These are phyloP conservation scores for Mycteria americana DNA, from an alignment of 2,797 vertebrate species.

Conservation along the genomic window DNA sequence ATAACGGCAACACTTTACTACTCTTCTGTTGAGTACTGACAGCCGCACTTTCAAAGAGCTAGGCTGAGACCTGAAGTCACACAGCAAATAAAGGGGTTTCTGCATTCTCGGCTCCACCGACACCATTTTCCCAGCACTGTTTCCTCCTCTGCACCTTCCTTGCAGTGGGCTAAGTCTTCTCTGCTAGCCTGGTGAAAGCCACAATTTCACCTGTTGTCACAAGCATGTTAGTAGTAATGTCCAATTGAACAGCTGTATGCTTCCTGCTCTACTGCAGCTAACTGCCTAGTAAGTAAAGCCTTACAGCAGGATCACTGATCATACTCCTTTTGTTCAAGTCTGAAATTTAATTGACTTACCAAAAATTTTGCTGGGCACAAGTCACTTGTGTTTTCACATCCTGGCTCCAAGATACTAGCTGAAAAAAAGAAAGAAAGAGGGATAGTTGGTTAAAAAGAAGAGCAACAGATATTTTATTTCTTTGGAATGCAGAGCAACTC, in stretches of 20 bases:
- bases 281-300: not conserved
- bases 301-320: not conserved
- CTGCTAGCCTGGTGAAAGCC: not conserved
- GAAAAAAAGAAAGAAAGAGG: not conserved
- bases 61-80: conserved; percentile 4
- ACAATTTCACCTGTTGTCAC: not conserved
- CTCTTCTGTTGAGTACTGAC: not conserved
- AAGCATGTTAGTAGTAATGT: not conserved
- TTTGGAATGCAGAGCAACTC: not conserved
- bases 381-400: not conserved
- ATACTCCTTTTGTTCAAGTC: not conserved
- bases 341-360: not conserved
- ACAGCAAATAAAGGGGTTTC: conserved; percentile 2
- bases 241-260: not conserved
- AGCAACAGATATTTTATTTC: not conserved
- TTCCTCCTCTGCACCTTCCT: not conserved
- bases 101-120: not conserved
- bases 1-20: not conserved
- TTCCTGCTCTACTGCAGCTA: not conserved
- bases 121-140: not conserved
- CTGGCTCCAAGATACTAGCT: not conserved
- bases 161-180: not conserved
- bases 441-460: not conserved
- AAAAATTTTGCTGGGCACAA: not conserved
- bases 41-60: not conserved